Base-by-base conservation (phyloP, 2,888 invertebrate species). In the Pheosia tremula region DNA sequence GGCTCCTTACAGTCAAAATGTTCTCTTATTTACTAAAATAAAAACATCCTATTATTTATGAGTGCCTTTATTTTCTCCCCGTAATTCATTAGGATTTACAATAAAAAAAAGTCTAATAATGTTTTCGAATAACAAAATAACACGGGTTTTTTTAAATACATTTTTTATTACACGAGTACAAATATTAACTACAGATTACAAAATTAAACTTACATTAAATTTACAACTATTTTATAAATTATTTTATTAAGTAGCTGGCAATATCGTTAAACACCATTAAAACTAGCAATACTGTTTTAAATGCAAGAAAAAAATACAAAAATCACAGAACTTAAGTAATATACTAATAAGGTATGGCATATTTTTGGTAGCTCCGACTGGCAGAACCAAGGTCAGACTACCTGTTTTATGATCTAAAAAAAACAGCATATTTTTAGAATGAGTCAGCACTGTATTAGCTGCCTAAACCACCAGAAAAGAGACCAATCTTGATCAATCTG, bases 301-400 rank as follows among this genome's bases (percentile, higher is more conserved):
- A 82, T 82, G 82, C 80, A 81, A 78, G 70, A 62, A 73, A 72
- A 67, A 70, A 64, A 71, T 66, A 66, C 69, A 74, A 75, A 70
- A 72, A 91, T 91, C 91, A 91, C 91, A 91, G 89, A 84, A 81
- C 81, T 75, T 78, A 77, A 81, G 82, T 80, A 76, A 78, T 69
- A 70, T 61, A 78, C 71, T 71, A 69, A 69, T 64, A 67, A 67
- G 62, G 62, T 58, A 57, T 13, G 54, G 63, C 59, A 66, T 63
- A 72, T 73, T 78, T 79, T 81, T 81, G 83, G 83, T 85, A 86
- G 83, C 81, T 81, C 77, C 53, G 53, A 75, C 74, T 72, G 70
- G 74, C 63, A 66, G 62, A 75, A 63, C 66, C 84, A 86, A 86
- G 88, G 87, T 81, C 82, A 75, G 62, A 71, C 71, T 82, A 89